These are phyloP conservation scores for Eutolmus rufibarbis DNA, from an alignment of 2,888 invertebrate species.

Conservation along the genomic window DNA sequence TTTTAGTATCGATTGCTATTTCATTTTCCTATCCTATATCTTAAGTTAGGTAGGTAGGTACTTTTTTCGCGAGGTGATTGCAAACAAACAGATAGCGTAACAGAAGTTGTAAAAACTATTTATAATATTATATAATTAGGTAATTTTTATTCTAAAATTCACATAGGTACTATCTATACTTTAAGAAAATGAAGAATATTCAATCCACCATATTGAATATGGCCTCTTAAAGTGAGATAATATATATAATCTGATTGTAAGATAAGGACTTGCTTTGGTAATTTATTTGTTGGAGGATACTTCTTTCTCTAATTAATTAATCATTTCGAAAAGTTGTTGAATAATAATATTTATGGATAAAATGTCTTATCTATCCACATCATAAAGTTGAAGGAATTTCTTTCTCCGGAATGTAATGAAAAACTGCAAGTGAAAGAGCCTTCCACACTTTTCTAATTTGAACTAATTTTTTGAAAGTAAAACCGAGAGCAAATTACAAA, in stretches of 20 bases:
- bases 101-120: no score
- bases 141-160: no score
- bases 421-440: background rate
- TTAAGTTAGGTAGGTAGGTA: no score
- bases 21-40: no score
- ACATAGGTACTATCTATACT: no score
- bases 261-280: background rate
- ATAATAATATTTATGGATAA: background rate
- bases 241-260: background rate
- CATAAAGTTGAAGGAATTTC: background rate
- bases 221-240: background rate
- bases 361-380: background rate
- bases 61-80: no score
- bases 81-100: no score
- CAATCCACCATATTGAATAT: no score
- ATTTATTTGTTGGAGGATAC: background rate
- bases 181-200: no score
- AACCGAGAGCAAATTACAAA: background rate
- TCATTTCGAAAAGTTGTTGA: background rate
- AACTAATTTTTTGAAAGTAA: background rate
- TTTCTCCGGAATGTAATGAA: background rate
- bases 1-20: no score
- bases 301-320: background rate
- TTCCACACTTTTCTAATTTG: background rate
- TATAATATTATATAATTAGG: no score